Evolutionary conservation across 2,888 invertebrate species (phyloP).

Genomic region (Cepaea hortensis): DNA sequence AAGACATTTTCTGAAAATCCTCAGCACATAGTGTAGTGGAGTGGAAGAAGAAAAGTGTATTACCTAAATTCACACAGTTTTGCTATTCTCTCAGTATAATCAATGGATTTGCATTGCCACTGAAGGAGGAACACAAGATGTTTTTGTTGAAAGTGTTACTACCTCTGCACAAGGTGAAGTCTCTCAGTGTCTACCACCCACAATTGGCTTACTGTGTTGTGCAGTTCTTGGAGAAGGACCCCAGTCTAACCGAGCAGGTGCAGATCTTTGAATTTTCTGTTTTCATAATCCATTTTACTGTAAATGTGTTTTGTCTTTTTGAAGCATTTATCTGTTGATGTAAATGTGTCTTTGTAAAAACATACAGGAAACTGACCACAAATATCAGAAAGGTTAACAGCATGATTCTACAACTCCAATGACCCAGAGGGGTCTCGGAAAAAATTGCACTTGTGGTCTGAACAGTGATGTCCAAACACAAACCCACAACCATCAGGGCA

Average conservation of each 20-base stretch:
- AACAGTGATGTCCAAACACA: no score
- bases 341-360: no score
- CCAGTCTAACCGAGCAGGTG: conserved; percentile 95
- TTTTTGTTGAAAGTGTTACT: conserved; percentile 98
- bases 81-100: conserved; percentile 86
- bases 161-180: conserved; percentile 97
- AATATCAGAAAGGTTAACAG: no score
- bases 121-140: conserved; percentile 99
- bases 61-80: not conserved
- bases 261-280: not conserved
- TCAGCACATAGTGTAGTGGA: not conserved
- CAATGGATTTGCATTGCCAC: conserved; percentile 98
- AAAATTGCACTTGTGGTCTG: no score
- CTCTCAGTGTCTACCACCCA: conserved; percentile 97
- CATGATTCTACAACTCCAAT: no score
- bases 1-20: no score
- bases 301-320: not conserved
- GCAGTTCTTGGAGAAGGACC: conserved; percentile 99
- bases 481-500: no score
- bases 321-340: no score
- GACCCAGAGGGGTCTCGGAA: no score
- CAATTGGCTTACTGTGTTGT: conserved; percentile 99
- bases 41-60: not conserved
- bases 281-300: not conserved
- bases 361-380: no score